Base-by-base conservation (phyloP, 2,797 vertebrate genomes). In the Brachyalestes nurse region DNA sequence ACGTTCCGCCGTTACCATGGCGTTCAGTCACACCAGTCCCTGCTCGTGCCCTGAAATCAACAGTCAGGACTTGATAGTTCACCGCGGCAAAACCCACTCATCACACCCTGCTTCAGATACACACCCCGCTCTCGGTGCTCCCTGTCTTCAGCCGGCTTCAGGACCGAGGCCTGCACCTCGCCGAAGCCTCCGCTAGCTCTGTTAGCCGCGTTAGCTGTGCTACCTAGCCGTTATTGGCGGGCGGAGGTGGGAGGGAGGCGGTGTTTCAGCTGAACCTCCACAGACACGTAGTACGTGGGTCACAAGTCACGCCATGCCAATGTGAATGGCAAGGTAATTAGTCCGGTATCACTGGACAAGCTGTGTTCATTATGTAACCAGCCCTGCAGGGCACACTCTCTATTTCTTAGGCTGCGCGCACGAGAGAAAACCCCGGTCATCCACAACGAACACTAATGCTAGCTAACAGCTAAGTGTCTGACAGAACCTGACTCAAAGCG, bases 161-260 rank as follows among this genome's bases (percentile, higher is more conserved):
- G 88, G 88, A 87, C 71, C 84, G 86, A 92, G 93, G 92, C 94
- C 92, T 92, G 83, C 81, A 76, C 49, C 72, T 76, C 81, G 84
- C 61, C 87, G 74, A 78, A 83, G 79, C 84, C 84, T 74, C 45
- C 17, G 73, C 42, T 42, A 62, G 87, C 87, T 84, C 82, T 60
- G 82, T 80, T 82, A 82, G 34, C 34, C 34, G 34, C 34, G 34
- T 34, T 34, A 34, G 87, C 87, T 85, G 83, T 60, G 82, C 81
- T 82, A 81, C 85, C 82, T 25, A 70, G 84, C 87, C 75, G 51
- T 61, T 49, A 69, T 45, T 57, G 61, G 62, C 13, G 90, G 58
- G 64, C 14, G 64, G 86, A 81, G 86, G 90, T 91, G 91, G 91
- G 92, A 89, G 90, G 92, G 89, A 9, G 55, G 60, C 38, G 62